A percentile compares a stretch with the other conserved stretches of the same genome.
Conservation (phyloP, 1,140 invertebrate genomes). For the Drosophila lini region DNA sequence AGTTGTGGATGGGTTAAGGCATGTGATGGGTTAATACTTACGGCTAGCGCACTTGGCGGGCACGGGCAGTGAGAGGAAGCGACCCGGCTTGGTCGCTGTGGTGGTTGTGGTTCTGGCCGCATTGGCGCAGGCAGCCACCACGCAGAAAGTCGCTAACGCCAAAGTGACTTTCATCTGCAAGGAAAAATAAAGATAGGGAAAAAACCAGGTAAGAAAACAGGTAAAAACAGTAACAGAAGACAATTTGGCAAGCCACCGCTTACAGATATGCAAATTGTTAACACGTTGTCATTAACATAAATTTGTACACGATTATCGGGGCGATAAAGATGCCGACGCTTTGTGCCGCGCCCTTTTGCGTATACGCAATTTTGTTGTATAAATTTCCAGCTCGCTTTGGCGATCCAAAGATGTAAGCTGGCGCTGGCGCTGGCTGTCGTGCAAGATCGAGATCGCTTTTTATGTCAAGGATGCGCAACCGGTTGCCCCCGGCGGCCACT, state of each 20-base stretch:
- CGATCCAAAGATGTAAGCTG: slow-evolving; percentile 71
- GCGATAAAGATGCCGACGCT: slow-evolving; percentile 46
- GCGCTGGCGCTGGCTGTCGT: slow-evolving; percentile 28
- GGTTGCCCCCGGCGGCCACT: slow-evolving; percentile 79
- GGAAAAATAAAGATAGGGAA: slow-evolving; percentile 10
- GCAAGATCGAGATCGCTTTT: slow-evolving; percentile 64
- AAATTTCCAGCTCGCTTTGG: slow-evolving; percentile 51
- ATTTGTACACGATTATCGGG: slow-evolving; percentile 60
- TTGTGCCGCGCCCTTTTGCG: slow-evolving; percentile 55
- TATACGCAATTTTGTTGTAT: slow-evolving; percentile 71
- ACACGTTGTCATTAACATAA: slow-evolving; percentile 63
- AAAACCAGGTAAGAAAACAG: slow-evolving; percentile 11
- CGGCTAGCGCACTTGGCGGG: slow-evolving; percentile 92
- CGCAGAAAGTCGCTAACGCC: slow-evolving; percentile 83
- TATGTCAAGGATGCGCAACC: slow-evolving; percentile 84
- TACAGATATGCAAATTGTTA: slow-evolving; percentile 59
- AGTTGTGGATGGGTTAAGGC: neutral
- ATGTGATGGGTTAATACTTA: slow-evolving; percentile 86
- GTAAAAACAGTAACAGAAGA: slow-evolving; percentile 8
- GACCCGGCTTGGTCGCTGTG: slow-evolving; percentile 86
- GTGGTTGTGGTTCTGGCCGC: slow-evolving; percentile 82
- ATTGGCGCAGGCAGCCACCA: slow-evolving; percentile 76
- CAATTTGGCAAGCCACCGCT: slow-evolving; percentile 34
- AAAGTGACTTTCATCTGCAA: slow-evolving; percentile 84
- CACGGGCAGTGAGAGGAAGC: slow-evolving; percentile 91